A percentile compares a stretch with the other conserved stretches of the same genome.
Conservation (phyloP, 2,888 invertebrate species). For the Eledone cirrhosa region DNA sequence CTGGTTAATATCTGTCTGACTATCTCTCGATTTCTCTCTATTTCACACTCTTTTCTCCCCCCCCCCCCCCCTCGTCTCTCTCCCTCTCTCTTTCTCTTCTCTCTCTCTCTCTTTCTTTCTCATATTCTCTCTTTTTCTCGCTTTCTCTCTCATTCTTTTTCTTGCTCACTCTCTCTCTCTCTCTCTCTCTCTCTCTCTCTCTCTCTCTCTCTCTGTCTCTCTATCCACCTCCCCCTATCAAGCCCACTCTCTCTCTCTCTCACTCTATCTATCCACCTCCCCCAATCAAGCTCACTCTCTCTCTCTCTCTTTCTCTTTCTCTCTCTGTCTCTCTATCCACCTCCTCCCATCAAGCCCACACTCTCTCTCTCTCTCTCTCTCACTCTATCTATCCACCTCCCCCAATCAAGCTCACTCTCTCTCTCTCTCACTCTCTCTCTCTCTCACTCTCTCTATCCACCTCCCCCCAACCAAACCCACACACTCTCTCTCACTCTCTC, state of each 20-base stretch:
- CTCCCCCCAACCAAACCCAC: conserved; percentile 18
- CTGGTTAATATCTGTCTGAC: too few relatives aligned
- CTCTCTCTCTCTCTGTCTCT: conserved; percentile 33
- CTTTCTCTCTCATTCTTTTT: neutral
- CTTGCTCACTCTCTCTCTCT: neutral
- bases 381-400: neutral
- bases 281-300: conserved; percentile 24
- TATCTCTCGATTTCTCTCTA: neutral
- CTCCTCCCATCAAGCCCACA: conserved; percentile 17
- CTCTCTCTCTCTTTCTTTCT: neutral
- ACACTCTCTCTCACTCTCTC: conserved; percentile 29
- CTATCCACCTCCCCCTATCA: conserved; percentile 29
- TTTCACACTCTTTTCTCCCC: neutral
- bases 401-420: neutral
- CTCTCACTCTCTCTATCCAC: neutral
- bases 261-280: neutral
- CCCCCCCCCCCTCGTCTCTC: neutral
- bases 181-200: conserved; percentile 25
- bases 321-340: neutral
- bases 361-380: conserved; percentile 29
- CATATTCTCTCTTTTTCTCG: conserved; percentile 10
- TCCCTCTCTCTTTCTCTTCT: neutral
- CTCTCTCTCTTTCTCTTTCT: conserved; percentile 11
- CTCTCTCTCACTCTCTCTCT: too few relatives aligned
- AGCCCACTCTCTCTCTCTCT: neutral